phyloP scores from a whole-genome alignment of 2,888 invertebrate genomes.

The Philereme transversata region DNA sequence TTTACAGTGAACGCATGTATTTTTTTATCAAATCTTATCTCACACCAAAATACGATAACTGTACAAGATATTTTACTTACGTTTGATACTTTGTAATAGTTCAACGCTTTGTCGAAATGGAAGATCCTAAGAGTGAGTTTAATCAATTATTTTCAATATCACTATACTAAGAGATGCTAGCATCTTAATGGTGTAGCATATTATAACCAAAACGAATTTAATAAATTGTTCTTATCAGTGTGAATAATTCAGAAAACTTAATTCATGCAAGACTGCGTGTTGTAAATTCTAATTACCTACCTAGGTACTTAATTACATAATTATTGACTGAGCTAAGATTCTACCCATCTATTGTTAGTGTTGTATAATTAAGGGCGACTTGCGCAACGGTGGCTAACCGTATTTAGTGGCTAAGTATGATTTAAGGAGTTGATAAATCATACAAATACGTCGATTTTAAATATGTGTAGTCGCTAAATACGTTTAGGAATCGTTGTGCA shows the following conservation, averaged over 20 bases:
- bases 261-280: slow-evolving; percentile 8
- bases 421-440: too few species aligned
- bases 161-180: neutral
- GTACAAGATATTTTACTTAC: slow-evolving; percentile 29
- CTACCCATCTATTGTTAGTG: too few species aligned
- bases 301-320: neutral
- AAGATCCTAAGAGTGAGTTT: slow-evolving; percentile 32
- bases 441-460: too few species aligned
- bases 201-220: slow-evolving; percentile 4
- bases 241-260: slow-evolving; percentile 16
- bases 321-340: too few species aligned
- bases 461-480: too few species aligned
- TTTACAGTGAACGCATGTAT: too few species aligned
- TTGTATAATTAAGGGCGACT: too few species aligned
- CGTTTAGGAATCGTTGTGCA: too few species aligned
- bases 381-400: too few species aligned
- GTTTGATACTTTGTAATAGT: slow-evolving; percentile 24
- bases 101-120: slow-evolving; percentile 30
- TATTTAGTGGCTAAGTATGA: too few species aligned
- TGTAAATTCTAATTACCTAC: neutral
- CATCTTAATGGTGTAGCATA: slow-evolving; percentile 1
- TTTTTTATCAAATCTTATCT: slow-evolving; percentile 40
- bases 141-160: neutral
- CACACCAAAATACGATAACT: slow-evolving; percentile 26
- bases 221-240: slow-evolving; percentile 18